Percentiles rank a stretch among this genome's conserved stretches.
These are phyloP conservation scores for Melikaiella ostensackeni DNA, from an alignment of 2,888 invertebrate genomes.

Conservation along the genomic window DNA sequence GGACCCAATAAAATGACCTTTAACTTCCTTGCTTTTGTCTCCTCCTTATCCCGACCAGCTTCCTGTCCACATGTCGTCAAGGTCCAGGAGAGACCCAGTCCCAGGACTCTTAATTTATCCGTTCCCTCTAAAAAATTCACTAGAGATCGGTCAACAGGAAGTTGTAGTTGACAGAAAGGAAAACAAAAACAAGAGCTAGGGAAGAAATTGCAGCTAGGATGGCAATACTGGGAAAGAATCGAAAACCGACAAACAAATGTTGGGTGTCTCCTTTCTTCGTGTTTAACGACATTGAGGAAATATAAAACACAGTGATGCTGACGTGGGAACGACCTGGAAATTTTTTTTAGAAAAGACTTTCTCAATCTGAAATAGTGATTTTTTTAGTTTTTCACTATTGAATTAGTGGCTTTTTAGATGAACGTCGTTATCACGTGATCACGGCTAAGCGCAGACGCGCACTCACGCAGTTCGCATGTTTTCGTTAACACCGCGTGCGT, in stretches of 20 bases:
- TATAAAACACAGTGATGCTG: background rate
- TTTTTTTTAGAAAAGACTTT: background rate
- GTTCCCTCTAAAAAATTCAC: constrained; percentile 3
- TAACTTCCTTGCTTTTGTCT: background rate
- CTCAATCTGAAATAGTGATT: too few species aligned
- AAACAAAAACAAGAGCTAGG: background rate
- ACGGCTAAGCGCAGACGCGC: too few species aligned
- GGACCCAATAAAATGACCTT: constrained; percentile 7
- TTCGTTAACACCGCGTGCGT: too few species aligned
- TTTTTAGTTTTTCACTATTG: too few species aligned
- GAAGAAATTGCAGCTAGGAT: background rate
- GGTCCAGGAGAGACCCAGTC: background rate
- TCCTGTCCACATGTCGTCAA: constrained; percentile 38
- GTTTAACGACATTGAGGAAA: background rate
- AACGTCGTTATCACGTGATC: too few species aligned
- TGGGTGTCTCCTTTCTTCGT: background rate
- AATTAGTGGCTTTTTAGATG: too few species aligned
- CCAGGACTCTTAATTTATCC: background rate
- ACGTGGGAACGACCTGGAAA: background rate
- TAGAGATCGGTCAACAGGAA: constrained; percentile 12
- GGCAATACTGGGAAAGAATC: background rate
- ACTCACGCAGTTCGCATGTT: too few species aligned
- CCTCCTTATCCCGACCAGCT: background rate
- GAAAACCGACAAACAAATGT: background rate
- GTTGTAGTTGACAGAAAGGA: constrained; percentile 3